These are phyloP conservation scores for Calosoma granatense DNA, from an alignment of 1,140 invertebrate genomes.

Conservation along the genomic window DNA sequence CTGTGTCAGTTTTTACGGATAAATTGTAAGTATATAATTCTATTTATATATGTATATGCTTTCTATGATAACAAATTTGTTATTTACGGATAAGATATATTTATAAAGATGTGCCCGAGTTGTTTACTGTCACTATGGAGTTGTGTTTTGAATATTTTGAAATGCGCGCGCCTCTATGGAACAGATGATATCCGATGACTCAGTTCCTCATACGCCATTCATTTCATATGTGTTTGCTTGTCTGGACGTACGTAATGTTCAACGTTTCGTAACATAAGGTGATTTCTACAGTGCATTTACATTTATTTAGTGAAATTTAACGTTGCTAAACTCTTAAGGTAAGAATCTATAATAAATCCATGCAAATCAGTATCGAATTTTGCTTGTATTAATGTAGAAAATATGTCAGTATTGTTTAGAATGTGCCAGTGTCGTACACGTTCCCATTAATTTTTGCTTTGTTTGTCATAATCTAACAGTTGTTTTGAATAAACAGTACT, in stretches of 20 bases:
- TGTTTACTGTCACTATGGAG: no score
- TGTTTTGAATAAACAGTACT: neutral
- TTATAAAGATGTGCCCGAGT: no score
- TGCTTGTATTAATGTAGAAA: neutral
- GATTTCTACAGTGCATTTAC: neutral
- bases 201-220: conserved; percentile 3
- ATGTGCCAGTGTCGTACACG: neutral
- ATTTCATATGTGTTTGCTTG: conserved; percentile 8
- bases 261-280: conserved; percentile 5
- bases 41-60: no score
- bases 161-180: neutral
- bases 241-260: neutral
- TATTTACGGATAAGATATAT: no score
- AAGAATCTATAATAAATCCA: neutral
- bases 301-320: neutral
- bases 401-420: neutral
- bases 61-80: no score
- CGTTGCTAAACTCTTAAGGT: neutral
- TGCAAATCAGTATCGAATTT: neutral
- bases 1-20: no score
- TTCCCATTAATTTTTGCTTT: conserved; percentile 6
- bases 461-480: conserved; percentile 8
- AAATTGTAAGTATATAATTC: no score
- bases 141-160: neutral
- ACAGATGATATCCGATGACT: conserved; percentile 7